Base-by-base conservation (phyloP, 2,888 invertebrate genomes). In the Chrysomela aeneicollis region DNA sequence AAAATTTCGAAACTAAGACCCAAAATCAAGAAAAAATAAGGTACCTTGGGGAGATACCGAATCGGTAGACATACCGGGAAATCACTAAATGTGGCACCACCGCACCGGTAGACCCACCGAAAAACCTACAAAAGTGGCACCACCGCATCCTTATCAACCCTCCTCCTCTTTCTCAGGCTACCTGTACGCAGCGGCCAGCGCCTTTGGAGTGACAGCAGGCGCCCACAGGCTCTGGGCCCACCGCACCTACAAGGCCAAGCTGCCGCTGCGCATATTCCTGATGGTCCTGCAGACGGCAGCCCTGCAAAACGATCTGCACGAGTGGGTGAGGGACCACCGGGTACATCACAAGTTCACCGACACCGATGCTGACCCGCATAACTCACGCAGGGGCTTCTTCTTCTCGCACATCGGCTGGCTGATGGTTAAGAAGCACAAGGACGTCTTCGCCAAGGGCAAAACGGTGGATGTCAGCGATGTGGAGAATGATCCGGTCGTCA, bases 331-430 rank as follows among this genome's bases (percentile, higher is more conserved):
- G 51, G 92, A 92, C 81, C 92, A 92, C 80, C 84, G 92, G 70
- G 93, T 93, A 3, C 95, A 96, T 81, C 95, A 95, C 82, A 95
- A 95, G 83, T 95, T 92, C 82, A 91, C 92, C 10, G 93, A 93
- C 74, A 94, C 94, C 0, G 89, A 95, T 77, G 95, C 94, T 0
- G 95, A 96, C 82, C 96, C 95, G 0, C 95, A 96, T 80, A 95
- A 95, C 77, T 90, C 93, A 0, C 86, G 85, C 46, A 86, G 95
- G 65, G 97, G 81, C 0, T 96, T 97, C 85, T 97, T 97, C 86
- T 97, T 97, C 84, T 91, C 95, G 0, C 97, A 97, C 82, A 92
- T 97, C 79, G 97, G 97, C 18, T 97, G 97, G 97, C 84, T 97
- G 71, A 86, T 96, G 85, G 84, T 92, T 55, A 88, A 89, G 68